A percentile compares a stretch with the other conserved stretches of the same genome.
Conservation (phyloP, 2,797 vertebrate genomes). For the Allobates femoralis region DNA sequence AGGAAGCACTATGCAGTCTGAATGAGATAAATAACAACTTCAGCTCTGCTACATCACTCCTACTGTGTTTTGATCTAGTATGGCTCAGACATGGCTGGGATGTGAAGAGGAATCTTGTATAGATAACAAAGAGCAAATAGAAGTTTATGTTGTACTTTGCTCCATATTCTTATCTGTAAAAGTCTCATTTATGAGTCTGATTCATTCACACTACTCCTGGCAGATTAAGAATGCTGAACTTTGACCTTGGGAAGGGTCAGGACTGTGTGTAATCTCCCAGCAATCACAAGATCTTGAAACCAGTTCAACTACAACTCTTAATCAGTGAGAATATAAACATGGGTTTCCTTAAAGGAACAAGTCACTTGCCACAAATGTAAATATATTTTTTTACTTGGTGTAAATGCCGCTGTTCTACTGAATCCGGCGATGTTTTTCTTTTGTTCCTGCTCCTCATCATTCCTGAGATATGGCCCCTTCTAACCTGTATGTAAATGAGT, state of each 20-base stretch:
- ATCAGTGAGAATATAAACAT: background rate
- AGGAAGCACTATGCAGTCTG: background rate
- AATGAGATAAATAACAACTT: too few species aligned
- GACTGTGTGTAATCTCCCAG: background rate
- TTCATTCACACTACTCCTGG: background rate
- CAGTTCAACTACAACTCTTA: background rate
- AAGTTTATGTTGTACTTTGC: conserved; percentile 6
- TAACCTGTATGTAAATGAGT: too few species aligned
- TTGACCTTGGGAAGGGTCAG: background rate
- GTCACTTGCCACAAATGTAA: background rate
- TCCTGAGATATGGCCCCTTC: too few species aligned
- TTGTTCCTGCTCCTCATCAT: too few species aligned
- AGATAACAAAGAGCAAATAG: conserved; percentile 6
- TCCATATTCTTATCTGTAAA: background rate
- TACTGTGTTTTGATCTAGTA: too few species aligned
- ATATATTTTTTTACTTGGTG: too few species aligned
- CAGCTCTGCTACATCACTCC: background rate
- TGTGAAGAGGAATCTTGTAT: background rate
- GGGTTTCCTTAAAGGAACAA: background rate
- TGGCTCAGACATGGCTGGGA: background rate
- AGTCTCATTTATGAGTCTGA: background rate
- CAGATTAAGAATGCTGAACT: conserved; percentile 9
- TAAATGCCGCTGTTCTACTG: too few species aligned
- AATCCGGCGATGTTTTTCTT: too few species aligned
- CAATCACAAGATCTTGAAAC: background rate